phyloP scores from a whole-genome alignment of 2,888 invertebrate species.

The Erynnis tages region DNA sequence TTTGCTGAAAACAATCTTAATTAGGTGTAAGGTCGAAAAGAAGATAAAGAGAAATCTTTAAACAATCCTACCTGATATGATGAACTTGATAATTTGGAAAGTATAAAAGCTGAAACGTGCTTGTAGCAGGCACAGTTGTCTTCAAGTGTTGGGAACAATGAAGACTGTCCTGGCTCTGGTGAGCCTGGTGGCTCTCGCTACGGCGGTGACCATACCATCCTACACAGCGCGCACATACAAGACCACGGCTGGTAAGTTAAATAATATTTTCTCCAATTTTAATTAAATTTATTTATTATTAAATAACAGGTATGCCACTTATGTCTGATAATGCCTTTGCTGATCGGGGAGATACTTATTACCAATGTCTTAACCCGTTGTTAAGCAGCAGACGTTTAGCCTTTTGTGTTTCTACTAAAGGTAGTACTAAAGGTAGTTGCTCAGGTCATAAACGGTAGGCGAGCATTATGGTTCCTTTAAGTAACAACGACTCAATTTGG shows the following conservation, averaged over 20 bases:
- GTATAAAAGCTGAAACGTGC: neutral
- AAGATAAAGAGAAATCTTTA: conserved; percentile 1
- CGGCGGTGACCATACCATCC: conserved; percentile 45
- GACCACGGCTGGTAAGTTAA: conserved; percentile 34
- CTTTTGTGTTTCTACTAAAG: too few relatives aligned
- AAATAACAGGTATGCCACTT: too few relatives aligned
- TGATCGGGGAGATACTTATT: too few relatives aligned
- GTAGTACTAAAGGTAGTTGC: too few relatives aligned
- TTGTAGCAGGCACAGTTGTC: neutral
- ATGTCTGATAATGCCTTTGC: too few relatives aligned
- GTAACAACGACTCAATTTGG: too few relatives aligned
- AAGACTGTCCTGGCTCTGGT: conserved; percentile 72
- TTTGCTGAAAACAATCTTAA: neutral
- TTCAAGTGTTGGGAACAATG: conserved; percentile 49
- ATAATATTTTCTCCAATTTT: neutral
- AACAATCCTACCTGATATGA: neutral
- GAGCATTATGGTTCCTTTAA: too few relatives aligned
- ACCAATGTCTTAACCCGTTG: too few relatives aligned
- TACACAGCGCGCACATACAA: conserved; percentile 38
- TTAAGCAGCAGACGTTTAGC: too few relatives aligned
- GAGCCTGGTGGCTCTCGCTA: conserved; percentile 60
- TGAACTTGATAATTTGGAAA: neutral
- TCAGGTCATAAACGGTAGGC: too few relatives aligned
- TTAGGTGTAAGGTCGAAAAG: conserved; percentile 3
- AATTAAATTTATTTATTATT: neutral